A percentile compares a stretch with the other conserved stretches of the same genome.
Evolutionary conservation across 2,797 vertebrate genomes (phyloP).

Genomic region (Catostomus latipinnis): DNA sequence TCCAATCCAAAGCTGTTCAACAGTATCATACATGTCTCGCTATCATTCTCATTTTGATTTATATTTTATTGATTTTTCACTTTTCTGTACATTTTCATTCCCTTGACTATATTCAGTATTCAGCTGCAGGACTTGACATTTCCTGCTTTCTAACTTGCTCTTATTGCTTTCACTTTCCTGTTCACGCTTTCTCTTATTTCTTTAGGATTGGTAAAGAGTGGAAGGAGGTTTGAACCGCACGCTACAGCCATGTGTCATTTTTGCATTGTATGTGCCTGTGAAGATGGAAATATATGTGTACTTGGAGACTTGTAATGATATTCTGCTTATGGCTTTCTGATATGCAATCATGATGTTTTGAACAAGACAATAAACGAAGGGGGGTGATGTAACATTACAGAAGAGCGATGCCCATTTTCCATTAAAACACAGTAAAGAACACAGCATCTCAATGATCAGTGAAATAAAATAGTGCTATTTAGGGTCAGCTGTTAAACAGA

Average conservation of each 20-base stretch:
- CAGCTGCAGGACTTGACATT: conserved; percentile 30
- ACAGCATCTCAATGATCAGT: conserved; percentile 1
- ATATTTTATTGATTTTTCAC: conserved; percentile 18
- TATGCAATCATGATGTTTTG: conserved; percentile 42
- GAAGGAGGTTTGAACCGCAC: conserved; percentile 9
- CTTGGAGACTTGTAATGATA: neutral
- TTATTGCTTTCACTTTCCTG: conserved; percentile 19
- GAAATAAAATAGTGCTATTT: conserved; percentile 49
- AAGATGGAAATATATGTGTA: conserved; percentile 8
- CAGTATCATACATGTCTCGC: neutral
- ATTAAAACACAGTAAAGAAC: conserved; percentile 27
- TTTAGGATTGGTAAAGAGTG: conserved; percentile 2
- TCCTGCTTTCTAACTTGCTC: conserved; percentile 26
- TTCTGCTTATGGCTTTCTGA: conserved; percentile 54
- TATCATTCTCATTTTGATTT: conserved; percentile 10
- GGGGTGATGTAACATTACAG: neutral
- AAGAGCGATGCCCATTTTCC: conserved; percentile 10
- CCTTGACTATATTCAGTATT: conserved; percentile 22
- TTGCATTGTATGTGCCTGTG: conserved; percentile 39
- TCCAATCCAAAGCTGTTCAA: conserved; percentile 18
- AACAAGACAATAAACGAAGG: conserved; percentile 4
- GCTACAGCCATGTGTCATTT: conserved; percentile 35
- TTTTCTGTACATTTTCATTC: conserved; percentile 1
- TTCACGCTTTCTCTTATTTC: neutral
- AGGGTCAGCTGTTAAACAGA: conserved; percentile 29